These are phyloP conservation scores for Oryctes rhinoceros DNA, from an alignment of 1,140 invertebrate genomes.

Conservation along the genomic window DNA sequence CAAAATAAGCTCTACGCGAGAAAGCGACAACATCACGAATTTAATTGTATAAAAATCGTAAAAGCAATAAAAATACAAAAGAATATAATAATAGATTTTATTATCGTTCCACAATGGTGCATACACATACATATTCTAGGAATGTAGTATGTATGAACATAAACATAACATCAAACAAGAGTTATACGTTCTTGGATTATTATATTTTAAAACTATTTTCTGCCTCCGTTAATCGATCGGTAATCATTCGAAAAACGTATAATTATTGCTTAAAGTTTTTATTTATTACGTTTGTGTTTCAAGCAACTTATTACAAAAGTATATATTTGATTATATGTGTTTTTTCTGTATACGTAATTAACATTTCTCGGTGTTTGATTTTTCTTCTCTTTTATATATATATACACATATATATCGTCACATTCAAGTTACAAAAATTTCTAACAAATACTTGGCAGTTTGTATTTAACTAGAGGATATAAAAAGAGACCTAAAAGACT, in stretches of 20 bases:
- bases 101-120: slow-evolving; percentile 38
- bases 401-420: neutral
- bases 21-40: too few relatives aligned
- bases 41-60: neutral
- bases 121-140: slow-evolving; percentile 43
- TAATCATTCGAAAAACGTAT: slow-evolving; percentile 4
- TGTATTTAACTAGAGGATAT: slow-evolving; percentile 19
- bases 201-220: neutral
- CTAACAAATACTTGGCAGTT: slow-evolving; percentile 34
- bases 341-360: neutral
- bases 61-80: slow-evolving; percentile 34
- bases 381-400: too few relatives aligned
- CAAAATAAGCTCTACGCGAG: too few relatives aligned
- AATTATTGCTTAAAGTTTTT: slow-evolving; percentile 15
- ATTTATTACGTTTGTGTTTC: neutral
- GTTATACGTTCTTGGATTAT: neutral
- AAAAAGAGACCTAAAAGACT: slow-evolving; percentile 31
- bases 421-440: slow-evolving; percentile 17
- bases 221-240: neutral
- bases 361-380: neutral
- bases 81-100: slow-evolving; percentile 45
- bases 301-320: slow-evolving; percentile 18
- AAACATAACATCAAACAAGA: slow-evolving; percentile 1
- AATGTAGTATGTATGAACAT: slow-evolving; percentile 29
- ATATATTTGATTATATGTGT: neutral